Conservation (phyloP, 1,140 invertebrate genomes). For the Prorops nasuta region DNA sequence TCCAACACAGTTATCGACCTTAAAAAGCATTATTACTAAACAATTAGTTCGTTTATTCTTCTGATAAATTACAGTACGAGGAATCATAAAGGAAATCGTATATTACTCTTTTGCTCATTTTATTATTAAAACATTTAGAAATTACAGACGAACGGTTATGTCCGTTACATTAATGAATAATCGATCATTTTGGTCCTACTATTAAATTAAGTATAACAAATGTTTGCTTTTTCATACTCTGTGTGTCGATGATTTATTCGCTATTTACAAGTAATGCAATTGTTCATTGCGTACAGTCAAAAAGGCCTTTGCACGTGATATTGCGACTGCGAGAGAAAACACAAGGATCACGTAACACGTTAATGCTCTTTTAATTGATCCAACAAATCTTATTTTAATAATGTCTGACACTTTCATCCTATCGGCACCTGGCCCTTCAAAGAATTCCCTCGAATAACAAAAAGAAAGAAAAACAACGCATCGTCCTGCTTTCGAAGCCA, state of each 20-base stretch:
- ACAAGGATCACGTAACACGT: no score
- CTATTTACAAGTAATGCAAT: slow-evolving; percentile 29
- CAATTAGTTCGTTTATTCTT: no score
- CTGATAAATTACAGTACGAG: no score
- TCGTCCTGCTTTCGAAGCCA: no score
- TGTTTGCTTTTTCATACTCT: slow-evolving; percentile 10
- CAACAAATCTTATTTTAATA: neutral
- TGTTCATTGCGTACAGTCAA: slow-evolving; percentile 8
- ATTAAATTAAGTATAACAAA: slow-evolving; percentile 44
- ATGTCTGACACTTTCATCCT: no score
- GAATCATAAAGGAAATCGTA: no score
- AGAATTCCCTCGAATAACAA: no score
- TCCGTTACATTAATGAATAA: slow-evolving; percentile 32
- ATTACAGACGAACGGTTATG: slow-evolving; percentile 40
- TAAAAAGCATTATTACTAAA: no score
- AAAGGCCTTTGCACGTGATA: slow-evolving; percentile 8
- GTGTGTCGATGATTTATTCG: slow-evolving; percentile 22
- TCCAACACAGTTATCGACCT: no score
- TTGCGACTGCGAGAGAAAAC: slow-evolving; percentile 15
- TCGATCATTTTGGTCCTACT: slow-evolving; percentile 41
- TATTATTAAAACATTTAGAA: slow-evolving; percentile 50
- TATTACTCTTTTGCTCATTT: slow-evolving; percentile 31
- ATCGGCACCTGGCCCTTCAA: no score
- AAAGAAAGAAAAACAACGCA: no score
- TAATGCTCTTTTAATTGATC: neutral